A percentile compares a stretch with the other conserved stretches of the same genome.
Evolutionary conservation across 2,113 vertebrate genomes (phyloP).

Genomic region (Herpailurus yagouaroundi): DNA sequence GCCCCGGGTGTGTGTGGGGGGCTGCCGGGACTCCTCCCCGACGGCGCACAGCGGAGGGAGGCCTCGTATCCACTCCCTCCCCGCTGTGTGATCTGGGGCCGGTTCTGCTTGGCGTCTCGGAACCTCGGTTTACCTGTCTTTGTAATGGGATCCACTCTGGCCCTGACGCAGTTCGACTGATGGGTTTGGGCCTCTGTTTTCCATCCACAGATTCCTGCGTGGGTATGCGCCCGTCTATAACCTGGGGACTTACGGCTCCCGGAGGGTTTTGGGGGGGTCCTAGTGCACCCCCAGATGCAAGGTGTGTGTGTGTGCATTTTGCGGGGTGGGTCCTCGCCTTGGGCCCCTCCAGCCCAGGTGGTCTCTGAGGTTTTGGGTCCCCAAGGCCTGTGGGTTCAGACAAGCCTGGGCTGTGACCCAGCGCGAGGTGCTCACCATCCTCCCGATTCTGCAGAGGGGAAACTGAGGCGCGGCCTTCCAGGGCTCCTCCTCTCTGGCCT

Average conservation of each 20-base stretch:
- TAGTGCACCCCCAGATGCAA: neutral
- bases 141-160: fast-evolving
- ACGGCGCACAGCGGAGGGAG: neutral
- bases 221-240: neutral
- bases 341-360: neutral
- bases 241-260: neutral
- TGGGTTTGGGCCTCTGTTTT: neutral
- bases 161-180: fast-evolving
- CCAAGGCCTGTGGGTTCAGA: neutral
- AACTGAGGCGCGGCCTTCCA: fast-evolving
- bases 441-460: neutral
- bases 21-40: fast-evolving
- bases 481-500: neutral
- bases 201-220: neutral
- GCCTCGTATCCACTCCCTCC: fast-evolving
- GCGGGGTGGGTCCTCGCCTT: neutral
- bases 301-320: neutral
- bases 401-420: neutral
- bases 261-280: neutral
- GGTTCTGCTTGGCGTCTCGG: neutral
- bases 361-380: neutral
- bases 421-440: neutral
- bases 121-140: neutral
- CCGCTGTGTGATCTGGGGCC: neutral
- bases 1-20: fast-evolving